phyloP scores from a whole-genome alignment of 2,113 vertebrate species.

The Stegastes partitus region DNA sequence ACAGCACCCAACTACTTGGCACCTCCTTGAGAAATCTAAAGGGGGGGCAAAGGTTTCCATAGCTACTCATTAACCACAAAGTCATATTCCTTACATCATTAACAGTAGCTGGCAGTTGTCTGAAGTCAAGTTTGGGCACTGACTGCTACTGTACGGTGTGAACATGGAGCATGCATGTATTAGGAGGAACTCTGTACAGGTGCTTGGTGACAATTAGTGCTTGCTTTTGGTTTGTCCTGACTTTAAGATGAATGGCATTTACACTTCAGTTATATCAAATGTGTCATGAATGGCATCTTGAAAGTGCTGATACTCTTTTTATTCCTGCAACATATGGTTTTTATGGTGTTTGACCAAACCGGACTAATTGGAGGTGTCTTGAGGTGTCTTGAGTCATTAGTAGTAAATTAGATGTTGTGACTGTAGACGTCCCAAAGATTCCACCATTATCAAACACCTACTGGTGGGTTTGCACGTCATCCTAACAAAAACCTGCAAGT shows the following conservation, averaged over 20 bases:
- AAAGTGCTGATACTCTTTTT: no score
- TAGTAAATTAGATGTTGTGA: no score
- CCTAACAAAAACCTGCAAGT: no score
- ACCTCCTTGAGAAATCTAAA: constrained; percentile 83
- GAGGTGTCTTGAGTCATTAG: no score
- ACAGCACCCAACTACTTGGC: constrained; percentile 64
- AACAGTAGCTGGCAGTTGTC: constrained; percentile 65
- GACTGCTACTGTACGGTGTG: constrained; percentile 42
- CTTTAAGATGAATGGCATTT: neutral
- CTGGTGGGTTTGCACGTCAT: no score
- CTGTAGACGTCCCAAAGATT: no score
- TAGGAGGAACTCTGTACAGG: neutral
- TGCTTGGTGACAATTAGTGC: neutral
- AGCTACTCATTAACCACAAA: constrained; percentile 95
- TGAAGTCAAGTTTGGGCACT: constrained; percentile 22
- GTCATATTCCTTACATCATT: constrained; percentile 68
- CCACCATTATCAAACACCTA: no score
- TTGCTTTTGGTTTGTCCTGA: neutral
- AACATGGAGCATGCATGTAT: neutral
- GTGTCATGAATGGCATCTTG: no score
- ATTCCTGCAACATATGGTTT: no score
- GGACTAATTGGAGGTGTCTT: no score
- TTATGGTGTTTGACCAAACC: no score
- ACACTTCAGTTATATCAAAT: neutral
- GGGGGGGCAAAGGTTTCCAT: constrained; percentile 90